Base-by-base conservation (phyloP, 2,888 invertebrate species). In the Argyresthia goedartella region DNA sequence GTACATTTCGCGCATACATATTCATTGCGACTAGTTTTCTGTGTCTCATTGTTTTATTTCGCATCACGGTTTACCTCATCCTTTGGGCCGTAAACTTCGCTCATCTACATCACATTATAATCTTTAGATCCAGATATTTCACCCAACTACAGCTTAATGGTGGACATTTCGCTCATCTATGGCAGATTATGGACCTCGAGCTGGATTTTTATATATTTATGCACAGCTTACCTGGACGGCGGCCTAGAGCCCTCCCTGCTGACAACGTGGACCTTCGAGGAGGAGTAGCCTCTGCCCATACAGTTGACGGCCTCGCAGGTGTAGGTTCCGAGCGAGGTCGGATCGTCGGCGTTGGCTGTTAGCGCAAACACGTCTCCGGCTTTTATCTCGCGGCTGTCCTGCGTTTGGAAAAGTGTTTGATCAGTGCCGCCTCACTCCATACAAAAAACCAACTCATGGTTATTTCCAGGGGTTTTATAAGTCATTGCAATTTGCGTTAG, bases 281-380 rank as follows among this genome's bases (percentile, higher is more conserved):
- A 93, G 52, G 95, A 95, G 66, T 92, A 91, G 1, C 93, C 91
- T 56, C 91, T 90, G 25, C 96, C 96, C 94, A 96, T 95, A 71
- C 95, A 95, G 79, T 96, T 96, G 51, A 92, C 89, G 0, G 95
- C 96, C 71, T 95, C 94, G 64, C 96, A 96, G 0, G 94, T 93
- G 72, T 96, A 96, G 0, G 93, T 94, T 33, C 96, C 96, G 53
- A 96, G 81, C 0, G 95, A 95, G 0, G 95, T 95, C 3, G 95
- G 94, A 69, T 96, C 95, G 54, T 93, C 92, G 0, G 93, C 91
- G 69, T 93, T 93, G 0, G 95, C 95, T 0, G 94, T 94, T 47
- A 96, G 80, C 0, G 95, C 95, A 67, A 96, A 95, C 35, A 95
- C 93, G 71, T 96, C 96, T 0, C 96, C 96, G 0, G 96, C 95